These are phyloP conservation scores for Caranx ignobilis DNA, from an alignment of 2,113 vertebrate genomes.

Conservation along the genomic window DNA sequence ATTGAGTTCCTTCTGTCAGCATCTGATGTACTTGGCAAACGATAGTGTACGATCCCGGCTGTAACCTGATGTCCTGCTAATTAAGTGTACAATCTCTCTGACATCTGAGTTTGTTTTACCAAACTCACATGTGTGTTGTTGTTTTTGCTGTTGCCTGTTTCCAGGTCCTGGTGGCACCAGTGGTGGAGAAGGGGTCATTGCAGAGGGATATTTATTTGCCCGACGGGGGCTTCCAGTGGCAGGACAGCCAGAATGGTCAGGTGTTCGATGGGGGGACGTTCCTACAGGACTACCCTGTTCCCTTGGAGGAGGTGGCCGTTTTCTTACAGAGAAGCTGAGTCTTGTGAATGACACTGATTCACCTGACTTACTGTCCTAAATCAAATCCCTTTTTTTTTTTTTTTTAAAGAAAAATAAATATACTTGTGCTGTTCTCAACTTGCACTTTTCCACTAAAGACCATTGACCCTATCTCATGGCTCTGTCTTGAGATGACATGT, in stretches of 20 bases:
- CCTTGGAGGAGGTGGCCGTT: constrained; percentile 86
- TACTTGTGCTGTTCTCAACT: constrained; percentile 80
- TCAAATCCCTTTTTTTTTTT: constrained; percentile 49
- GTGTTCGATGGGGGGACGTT: constrained; percentile 90
- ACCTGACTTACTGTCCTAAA: constrained; percentile 66
- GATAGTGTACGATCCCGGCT: background rate
- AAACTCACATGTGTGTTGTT: constrained; percentile 12
- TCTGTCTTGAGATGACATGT: constrained; percentile 73
- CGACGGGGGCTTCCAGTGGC: constrained; percentile 86
- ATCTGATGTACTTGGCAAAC: constrained; percentile 8
- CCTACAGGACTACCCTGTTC: constrained; percentile 86
- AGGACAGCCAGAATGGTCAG: constrained; percentile 84
- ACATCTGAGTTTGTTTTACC: constrained; percentile 24
- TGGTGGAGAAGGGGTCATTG: constrained; percentile 86
- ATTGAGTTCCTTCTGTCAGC: constrained; percentile 30
- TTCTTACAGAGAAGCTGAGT: constrained; percentile 83
- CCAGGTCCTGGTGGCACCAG: constrained; percentile 91
- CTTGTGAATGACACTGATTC: constrained; percentile 50
- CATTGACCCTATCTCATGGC: constrained; percentile 76
- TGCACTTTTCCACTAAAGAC: constrained; percentile 87
- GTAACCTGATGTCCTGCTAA: constrained; percentile 43
- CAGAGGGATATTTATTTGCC: constrained; percentile 90
- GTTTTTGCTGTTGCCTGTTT: constrained; percentile 35
- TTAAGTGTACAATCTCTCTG: constrained; percentile 23
- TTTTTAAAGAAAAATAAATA: constrained; percentile 11